Evolutionary conservation across 2,113 vertebrate species (phyloP).

Genomic region (Plectropomus leopardus): DNA sequence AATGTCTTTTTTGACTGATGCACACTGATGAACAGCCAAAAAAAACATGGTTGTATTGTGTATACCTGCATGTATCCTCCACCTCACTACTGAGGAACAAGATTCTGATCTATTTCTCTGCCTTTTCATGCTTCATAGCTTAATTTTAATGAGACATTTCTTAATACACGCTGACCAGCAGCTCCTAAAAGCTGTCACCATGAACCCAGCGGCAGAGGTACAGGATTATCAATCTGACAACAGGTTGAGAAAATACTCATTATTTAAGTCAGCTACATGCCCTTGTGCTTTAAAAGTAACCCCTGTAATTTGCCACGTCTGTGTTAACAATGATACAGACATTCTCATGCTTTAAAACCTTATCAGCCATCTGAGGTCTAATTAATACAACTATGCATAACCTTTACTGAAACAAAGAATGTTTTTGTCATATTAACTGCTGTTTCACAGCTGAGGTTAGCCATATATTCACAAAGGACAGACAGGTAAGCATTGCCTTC

Average conservation of each 20-base stretch:
- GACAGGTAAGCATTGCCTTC: conserved; percentile 20
- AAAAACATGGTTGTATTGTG: too few species aligned
- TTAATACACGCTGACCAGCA: conserved; percentile 7
- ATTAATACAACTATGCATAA: not conserved
- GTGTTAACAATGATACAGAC: not conserved
- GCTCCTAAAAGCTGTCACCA: conserved; percentile 14
- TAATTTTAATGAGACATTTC: conserved; percentile 22
- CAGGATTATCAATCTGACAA: conserved; percentile 30
- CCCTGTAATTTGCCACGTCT: not conserved
- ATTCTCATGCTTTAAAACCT: conserved; percentile 3
- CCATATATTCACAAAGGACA: conserved; percentile 20
- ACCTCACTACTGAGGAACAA: too few species aligned
- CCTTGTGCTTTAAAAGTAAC: not conserved
- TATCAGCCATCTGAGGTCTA: not conserved
- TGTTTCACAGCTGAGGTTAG: not conserved
- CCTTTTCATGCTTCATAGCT: conserved; percentile 8
- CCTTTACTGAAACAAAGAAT: not conserved
- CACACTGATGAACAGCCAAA: too few species aligned
- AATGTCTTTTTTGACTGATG: too few species aligned
- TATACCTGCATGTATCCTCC: too few species aligned
- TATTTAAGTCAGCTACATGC: conserved; percentile 11
- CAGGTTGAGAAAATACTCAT: conserved; percentile 23
- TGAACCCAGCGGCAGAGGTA: conserved; percentile 24
- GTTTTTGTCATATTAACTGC: conserved; percentile 7
- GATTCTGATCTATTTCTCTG: not conserved